Percentiles rank a stretch among this genome's conserved stretches.
These are phyloP conservation scores for Anseranas semipalmata DNA, from an alignment of 2,113 vertebrate genomes.

Conservation along the genomic window DNA sequence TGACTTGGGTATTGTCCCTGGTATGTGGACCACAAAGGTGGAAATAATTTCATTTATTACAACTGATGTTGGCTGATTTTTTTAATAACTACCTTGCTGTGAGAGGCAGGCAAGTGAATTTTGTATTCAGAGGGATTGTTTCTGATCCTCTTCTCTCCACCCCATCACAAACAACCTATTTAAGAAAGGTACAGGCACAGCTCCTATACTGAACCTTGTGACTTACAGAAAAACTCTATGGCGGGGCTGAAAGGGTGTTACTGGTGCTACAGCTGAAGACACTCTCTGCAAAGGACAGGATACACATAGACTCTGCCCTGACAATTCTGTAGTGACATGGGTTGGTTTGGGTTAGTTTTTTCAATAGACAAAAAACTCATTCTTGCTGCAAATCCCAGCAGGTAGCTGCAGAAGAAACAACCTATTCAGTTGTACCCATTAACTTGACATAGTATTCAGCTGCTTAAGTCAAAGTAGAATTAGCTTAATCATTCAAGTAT, in stretches of 20 bases:
- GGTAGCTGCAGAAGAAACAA: background rate
- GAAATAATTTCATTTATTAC: background rate
- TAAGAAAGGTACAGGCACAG: background rate
- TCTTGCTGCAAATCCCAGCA: background rate
- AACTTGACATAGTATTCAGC: background rate
- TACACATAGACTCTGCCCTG: background rate
- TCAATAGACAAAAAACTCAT: background rate
- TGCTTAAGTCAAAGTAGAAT: background rate
- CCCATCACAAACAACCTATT: background rate
- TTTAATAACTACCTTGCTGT: background rate
- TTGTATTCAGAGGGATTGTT: background rate
- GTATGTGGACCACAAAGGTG: fast-evolving
- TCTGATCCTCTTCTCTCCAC: background rate
- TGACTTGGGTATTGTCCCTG: background rate
- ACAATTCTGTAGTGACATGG: background rate
- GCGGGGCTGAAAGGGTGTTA: background rate
- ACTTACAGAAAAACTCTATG: background rate
- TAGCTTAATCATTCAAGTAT: background rate
- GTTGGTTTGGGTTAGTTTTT: background rate
- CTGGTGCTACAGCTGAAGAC: fast-evolving
- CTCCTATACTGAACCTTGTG: background rate
- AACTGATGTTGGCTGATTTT: background rate
- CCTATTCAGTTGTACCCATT: background rate
- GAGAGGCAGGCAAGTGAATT: background rate
- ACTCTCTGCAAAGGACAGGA: background rate